Base-by-base conservation (phyloP, 2,113 vertebrate genomes). In the Gadus chalcogrammus region DNA sequence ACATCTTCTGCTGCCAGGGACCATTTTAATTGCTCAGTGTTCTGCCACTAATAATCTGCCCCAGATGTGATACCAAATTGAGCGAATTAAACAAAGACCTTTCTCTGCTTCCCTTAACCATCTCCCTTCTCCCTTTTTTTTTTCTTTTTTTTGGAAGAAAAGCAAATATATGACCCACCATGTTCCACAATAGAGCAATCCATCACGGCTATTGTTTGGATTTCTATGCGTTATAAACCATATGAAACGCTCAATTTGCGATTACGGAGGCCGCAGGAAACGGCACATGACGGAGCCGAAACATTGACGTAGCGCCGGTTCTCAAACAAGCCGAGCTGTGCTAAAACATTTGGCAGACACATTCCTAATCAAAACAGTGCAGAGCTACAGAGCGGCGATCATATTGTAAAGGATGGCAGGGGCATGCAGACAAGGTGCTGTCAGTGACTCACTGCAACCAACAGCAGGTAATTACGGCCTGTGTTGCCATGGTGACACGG, bases 31-130 rank as follows among this genome's bases (percentile, higher is more conserved):
- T 82, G 72, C 74, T 68, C 35, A 75, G 69, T 75, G 74, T 73
- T 87, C 15, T 76, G 76, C 80, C 76, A 74, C 77, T 77, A 74
- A 81, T 88, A 79, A 91, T 88, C 65, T 24, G 53, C 70, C 67
- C 72, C 88, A 91, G 86, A 89, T 69, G 66, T 61, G 61, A 68
- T 70, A 48, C 69, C 67, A 80, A 80, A 80, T 15, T 13, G 52
- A 73, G 70, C 77, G 42, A 48, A 48, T 48, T 12, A 48, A 48
- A 48, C 9, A 48, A 48, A 48, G 42, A 13, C 42, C 42, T 48
- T 48, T 48, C 11, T 48, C 42, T 48, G 42, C 42, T 61, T 69
- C 35, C 48, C 38, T 70, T 12, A 3, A 13, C 42, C 20, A 42
- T 8, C 64, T 68, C 9, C 62, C 22, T 7, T 66, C 35, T 15